A percentile compares a stretch with the other conserved stretches of the same genome.
Evolutionary conservation across 2,113 vertebrate genomes (phyloP).

Genomic region (Microtus montanus): DNA sequence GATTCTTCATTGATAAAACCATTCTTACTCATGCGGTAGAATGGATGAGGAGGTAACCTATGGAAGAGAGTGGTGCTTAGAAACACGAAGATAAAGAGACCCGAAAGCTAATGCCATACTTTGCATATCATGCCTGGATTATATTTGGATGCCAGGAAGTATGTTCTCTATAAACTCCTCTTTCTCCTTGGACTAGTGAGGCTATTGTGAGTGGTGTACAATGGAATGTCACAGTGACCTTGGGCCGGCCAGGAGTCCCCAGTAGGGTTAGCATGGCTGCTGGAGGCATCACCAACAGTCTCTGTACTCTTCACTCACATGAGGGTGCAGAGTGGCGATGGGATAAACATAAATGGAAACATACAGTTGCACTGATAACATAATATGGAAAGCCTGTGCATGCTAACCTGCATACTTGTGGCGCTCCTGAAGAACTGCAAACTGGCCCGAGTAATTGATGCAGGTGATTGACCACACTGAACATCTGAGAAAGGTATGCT

Average conservation of each 20-base stretch:
- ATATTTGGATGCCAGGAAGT: neutral
- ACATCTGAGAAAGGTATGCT: neutral
- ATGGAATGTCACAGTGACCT: neutral
- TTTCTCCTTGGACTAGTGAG: neutral
- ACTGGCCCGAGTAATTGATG: neutral
- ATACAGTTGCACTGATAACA: neutral
- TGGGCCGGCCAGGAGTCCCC: neutral
- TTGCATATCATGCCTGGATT: neutral
- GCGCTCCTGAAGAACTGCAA: neutral
- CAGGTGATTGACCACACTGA: neutral
- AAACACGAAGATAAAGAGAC: neutral
- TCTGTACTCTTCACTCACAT: neutral
- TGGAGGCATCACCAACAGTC: neutral
- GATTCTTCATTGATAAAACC: neutral
- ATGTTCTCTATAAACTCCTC: neutral
- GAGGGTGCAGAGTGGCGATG: neutral
- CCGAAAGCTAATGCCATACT: neutral
- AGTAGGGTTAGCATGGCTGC: neutral
- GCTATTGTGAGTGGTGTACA: neutral
- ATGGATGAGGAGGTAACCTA: neutral
- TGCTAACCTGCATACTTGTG: neutral
- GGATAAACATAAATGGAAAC: neutral
- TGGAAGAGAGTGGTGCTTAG: neutral
- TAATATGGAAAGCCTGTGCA: neutral
- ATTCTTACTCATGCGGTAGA: neutral